Conservation (phyloP, 1,140 invertebrate genomes). For the Sitobion miscanthi region DNA sequence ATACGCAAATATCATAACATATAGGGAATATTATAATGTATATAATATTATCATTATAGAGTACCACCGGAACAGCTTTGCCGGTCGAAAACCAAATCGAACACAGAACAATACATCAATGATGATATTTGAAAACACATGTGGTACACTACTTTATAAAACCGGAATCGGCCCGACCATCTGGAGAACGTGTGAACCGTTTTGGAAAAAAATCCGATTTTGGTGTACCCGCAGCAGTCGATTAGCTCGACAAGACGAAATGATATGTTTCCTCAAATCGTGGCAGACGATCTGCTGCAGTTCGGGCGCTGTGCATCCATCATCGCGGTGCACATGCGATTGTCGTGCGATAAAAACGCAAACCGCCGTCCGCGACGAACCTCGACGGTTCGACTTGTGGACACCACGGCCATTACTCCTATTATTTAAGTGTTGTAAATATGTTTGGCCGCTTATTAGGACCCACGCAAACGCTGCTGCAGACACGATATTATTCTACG, state of each 20-base stretch:
- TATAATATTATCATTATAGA: too few species aligned
- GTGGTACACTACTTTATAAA: not conserved
- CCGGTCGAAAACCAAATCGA: not conserved
- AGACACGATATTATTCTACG: not conserved
- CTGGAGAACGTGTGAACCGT: not conserved
- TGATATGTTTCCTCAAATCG: not conserved
- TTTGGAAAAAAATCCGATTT: not conserved
- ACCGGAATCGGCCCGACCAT: not conserved
- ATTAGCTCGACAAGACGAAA: not conserved
- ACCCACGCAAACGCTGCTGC: not conserved
- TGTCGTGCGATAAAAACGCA: not conserved
- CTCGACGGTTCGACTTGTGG: too few species aligned
- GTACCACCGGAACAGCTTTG: too few species aligned
- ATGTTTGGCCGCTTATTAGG: not conserved
- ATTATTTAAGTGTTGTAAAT: not conserved
- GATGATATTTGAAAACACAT: too few species aligned
- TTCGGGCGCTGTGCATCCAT: not conserved
- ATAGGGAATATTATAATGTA: too few species aligned
- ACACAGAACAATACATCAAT: not conserved
- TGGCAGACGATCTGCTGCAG: not conserved
- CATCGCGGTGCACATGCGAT: not conserved
- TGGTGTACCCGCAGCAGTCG: not conserved
- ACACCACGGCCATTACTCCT: too few species aligned
- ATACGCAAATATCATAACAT: too few species aligned
- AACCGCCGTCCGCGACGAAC: not conserved